These are phyloP conservation scores for Micromussa lordhowensis DNA, from an alignment of 92 coral and sea anemone genomes.

Conservation along the genomic window DNA sequence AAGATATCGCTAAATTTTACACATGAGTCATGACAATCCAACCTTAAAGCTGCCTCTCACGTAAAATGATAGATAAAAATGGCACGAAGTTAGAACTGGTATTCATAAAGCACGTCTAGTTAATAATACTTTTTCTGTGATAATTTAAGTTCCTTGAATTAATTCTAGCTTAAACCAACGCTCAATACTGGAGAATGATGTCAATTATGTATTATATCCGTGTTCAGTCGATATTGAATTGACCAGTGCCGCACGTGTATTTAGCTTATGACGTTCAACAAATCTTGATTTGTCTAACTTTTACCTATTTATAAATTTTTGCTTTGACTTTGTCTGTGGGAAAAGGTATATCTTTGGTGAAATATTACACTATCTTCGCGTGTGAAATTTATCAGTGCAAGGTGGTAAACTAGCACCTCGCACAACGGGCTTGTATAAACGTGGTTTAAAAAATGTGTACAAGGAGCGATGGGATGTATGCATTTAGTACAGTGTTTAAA, in stretches of 20 bases:
- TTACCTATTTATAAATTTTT: slow-evolving; percentile 45
- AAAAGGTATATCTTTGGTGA: slow-evolving; percentile 42
- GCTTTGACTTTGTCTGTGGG: slow-evolving; percentile 51
- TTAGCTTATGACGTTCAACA: slow-evolving; percentile 39
- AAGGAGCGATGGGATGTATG: slow-evolving; percentile 44
- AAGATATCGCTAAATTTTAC: slow-evolving; percentile 39
- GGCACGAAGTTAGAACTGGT: slow-evolving; percentile 15
- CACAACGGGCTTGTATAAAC: slow-evolving; percentile 40
- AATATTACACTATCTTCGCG: slow-evolving; percentile 37
- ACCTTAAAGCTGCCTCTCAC: slow-evolving; percentile 39
- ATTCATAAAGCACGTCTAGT: background rate
- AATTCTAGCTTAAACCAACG: slow-evolving; percentile 38
- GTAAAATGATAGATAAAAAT: slow-evolving; percentile 12
- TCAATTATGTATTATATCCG: slow-evolving; percentile 39
- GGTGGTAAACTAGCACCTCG: slow-evolving; percentile 47
- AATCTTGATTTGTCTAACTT: slow-evolving; percentile 38
- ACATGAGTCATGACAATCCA: slow-evolving; percentile 36
- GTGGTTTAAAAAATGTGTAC: slow-evolving; percentile 38
- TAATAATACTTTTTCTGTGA: slow-evolving; percentile 13
- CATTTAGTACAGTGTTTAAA: slow-evolving; percentile 34
- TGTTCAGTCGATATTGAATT: slow-evolving; percentile 44
- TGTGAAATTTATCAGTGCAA: slow-evolving; percentile 54
- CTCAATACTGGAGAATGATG: slow-evolving; percentile 43
- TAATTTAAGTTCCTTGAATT: slow-evolving; percentile 34
- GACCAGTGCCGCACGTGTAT: slow-evolving; percentile 37